Evolutionary conservation across 2,888 invertebrate genomes (phyloP), one percentile per base, ranked within the genome.

Genomic region (Tanypteryx hageni): DNA sequence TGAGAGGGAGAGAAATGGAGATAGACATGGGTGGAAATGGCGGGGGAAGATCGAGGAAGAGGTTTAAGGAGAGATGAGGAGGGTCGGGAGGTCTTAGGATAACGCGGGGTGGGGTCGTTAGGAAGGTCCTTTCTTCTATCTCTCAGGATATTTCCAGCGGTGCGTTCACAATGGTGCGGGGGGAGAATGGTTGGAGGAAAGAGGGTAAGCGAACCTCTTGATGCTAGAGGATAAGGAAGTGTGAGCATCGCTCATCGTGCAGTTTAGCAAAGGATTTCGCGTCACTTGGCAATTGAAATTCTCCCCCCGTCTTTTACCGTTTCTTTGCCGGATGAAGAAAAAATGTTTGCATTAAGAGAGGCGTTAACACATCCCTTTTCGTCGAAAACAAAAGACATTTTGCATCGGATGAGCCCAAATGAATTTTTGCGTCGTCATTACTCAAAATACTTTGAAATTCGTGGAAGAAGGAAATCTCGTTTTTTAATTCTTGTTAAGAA

Each of bases 171-270:
- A n/a, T n/a, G n/a, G n/a, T n/a, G n/a, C n/a, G n/a, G n/a, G n/a
- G n/a, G n/a, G n/a, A n/a, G n/a, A n/a, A n/a, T n/a, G n/a, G n/a
- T n/a, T n/a, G n/a, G n/a, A n/a, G n/a, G n/a, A n/a, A n/a, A n/a
- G n/a, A n/a, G n/a, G n/a, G n/a, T n/a, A n/a, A 64, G 56, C 64
- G 56, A 58, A n/a, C 18, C 68, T 9, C 18, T 18, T 31, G 16
- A 61, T 27, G 89, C 61, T 44, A 8, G 4, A 44, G 61, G n/a
- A 11, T 64, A 64, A 89, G 64, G 89, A 89, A 89, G 31, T 56
- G 89, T 44, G 64, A 89, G 64, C 61, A 89, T 64, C 64, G 61
- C 89, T 89, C 89, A 68, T 89, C 89, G n/a, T 64, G 64, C 61
- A 64, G 89, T 89, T 89, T 61, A 89, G 68, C 44, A 44, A 22